Conservation (phyloP, 2,797 vertebrate species). For the Tokudaia tokunoshimensis region DNA sequence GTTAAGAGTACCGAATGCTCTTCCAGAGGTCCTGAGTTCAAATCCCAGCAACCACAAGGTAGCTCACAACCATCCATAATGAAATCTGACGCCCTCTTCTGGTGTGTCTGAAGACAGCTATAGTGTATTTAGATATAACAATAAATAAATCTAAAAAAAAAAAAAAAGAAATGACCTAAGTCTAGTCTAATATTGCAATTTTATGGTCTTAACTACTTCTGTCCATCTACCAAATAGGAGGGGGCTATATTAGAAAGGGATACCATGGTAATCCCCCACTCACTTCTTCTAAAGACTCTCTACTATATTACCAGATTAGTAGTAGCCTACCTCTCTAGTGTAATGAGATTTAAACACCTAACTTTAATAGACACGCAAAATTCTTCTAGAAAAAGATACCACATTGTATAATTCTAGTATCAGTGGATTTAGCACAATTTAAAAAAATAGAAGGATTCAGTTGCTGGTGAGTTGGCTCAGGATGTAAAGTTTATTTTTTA, state of each 20-base stretch:
- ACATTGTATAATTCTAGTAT: neutral
- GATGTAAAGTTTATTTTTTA: neutral
- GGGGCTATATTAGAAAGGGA: neutral
- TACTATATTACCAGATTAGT: neutral
- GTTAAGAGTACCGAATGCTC: too few species aligned
- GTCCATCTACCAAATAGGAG: neutral
- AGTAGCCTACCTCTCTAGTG: neutral
- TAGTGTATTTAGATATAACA: too few species aligned
- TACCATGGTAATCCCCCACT: neutral
- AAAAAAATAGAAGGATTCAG: neutral
- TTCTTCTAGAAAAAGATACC: neutral
- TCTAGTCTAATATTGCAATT: slow-evolving; percentile 33
- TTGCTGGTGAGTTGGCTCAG: neutral
- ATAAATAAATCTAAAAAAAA: too few species aligned
- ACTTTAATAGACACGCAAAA: neutral
- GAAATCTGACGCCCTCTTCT: too few species aligned
- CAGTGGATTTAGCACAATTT: neutral
- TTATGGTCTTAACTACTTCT: neutral
- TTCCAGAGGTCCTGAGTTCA: too few species aligned
- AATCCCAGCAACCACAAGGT: too few species aligned
- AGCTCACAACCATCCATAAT: too few species aligned
- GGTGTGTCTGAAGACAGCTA: too few species aligned
- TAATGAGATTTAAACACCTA: slow-evolving; percentile 33
- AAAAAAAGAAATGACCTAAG: slow-evolving; percentile 1
- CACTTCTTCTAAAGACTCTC: neutral